Base-by-base conservation (phyloP, 2,797 vertebrate species). In the Muraenolepis orangiensis region DNA sequence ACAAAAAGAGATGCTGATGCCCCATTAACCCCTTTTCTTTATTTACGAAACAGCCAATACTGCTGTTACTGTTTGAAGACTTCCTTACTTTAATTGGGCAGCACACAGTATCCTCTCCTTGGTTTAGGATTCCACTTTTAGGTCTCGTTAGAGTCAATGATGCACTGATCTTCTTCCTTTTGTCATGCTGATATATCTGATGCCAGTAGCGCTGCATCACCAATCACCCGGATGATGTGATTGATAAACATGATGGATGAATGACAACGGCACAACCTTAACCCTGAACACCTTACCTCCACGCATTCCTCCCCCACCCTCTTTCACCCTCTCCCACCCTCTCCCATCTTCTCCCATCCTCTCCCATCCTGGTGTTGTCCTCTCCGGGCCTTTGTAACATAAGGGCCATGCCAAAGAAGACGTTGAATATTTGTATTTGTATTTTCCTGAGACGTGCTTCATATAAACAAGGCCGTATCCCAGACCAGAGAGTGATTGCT, bases 141-240 rank as follows among this genome's bases (percentile, higher is more conserved):
- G 36, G 13, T 46, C 40, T 18, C 14, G 14, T 14, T 46, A 18
- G 18, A 20, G 42, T 46, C 18, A 57, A 26, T 12, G 8, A 28
- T 64, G 10, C 57, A 11, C 23, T 26, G n/a, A 23, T 57, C n/a
- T n/a, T n/a, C n/a, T 57, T n/a, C 51, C 20, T 10, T 57, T 57
- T 57, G 20, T 57, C 51, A 57, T 57, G n/a, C 51, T 0, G 66
- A 66, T 75, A 30, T 70, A 73, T 80, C 80, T 72, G 69, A 77
- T 66, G 31, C 70, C 10, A 26, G 57, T 64, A 64, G 7, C 57
- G 12, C 57, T 26, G 57, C 57, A 64, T 64, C 57, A 64, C 57
- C 57, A 64, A 64, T 64, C 57, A 26, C n/a, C 26, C 57, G 12
- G 26, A 11, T 64, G 57, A 64, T 64, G n/a, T 26, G n/a, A 26